Conservation (phyloP, 1,140 invertebrate species). For the Mercenaria mercenaria region DNA sequence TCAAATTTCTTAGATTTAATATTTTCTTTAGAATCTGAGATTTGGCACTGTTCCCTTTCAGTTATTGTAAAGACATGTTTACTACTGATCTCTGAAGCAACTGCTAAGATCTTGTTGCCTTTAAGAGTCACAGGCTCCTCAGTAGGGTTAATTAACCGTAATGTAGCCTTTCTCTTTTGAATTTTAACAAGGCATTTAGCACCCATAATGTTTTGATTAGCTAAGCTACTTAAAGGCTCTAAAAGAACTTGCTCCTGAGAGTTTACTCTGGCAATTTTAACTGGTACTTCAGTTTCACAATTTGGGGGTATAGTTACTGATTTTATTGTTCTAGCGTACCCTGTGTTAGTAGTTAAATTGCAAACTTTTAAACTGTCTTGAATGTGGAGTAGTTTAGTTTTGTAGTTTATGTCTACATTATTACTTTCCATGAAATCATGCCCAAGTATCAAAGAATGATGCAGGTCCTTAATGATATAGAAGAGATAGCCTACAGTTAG, state of each 20-base stretch:
- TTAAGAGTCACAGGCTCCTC: background rate
- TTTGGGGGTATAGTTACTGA: background rate
- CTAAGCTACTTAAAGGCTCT: background rate
- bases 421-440: constrained; percentile 48
- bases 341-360: background rate
- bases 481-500: background rate
- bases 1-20: background rate
- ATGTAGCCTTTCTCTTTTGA: background rate
- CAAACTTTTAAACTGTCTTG: background rate
- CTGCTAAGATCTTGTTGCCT: constrained; percentile 25
- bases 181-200: constrained; percentile 42
- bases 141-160: constrained; percentile 11
- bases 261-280: constrained; percentile 43
- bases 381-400: background rate
- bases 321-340: background rate
- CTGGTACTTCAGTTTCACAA: constrained; percentile 20
- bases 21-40: background rate
- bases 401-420: background rate
- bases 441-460: constrained; percentile 56
- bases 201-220: constrained; percentile 26
- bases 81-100: background rate
- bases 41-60: background rate
- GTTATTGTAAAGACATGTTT: background rate
- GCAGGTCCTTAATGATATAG: constrained; percentile 14
- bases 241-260: constrained; percentile 56